phyloP scores from a whole-genome alignment of 2,888 invertebrate genomes.

The Amitus sp. region DNA sequence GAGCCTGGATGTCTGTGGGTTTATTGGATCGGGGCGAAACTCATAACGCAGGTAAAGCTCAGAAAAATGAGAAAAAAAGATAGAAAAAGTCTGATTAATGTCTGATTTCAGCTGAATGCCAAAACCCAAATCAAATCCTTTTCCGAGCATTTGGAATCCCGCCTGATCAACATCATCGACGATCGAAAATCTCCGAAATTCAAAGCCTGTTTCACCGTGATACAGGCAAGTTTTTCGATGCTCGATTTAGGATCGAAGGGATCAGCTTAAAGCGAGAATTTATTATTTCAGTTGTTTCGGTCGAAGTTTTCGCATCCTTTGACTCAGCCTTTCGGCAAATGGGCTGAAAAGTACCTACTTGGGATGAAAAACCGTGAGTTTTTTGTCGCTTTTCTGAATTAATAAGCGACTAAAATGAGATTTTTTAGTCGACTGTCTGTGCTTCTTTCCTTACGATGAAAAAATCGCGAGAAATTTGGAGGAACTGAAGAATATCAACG shows the following conservation, averaged over 20 bases:
- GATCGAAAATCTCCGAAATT: conserved; percentile 11
- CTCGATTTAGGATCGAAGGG: background rate
- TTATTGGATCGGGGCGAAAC: conserved; percentile 23
- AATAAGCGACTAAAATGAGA: too few relatives aligned
- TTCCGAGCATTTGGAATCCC: conserved; percentile 13
- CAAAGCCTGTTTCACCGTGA: conserved; percentile 9
- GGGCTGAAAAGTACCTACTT: conserved; percentile 49
- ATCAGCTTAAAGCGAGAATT: background rate
- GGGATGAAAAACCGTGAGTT: conserved; percentile 42
- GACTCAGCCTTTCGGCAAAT: conserved; percentile 50
- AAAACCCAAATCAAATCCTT: conserved; percentile 12
- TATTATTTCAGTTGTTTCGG: conserved; percentile 43
- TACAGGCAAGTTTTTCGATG: conserved; percentile 8
- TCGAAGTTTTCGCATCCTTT: conserved; percentile 37
- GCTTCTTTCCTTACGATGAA: conserved; percentile 53
- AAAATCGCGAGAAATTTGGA: conserved; percentile 44
- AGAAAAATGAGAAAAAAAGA: too few relatives aligned
- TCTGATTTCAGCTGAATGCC: conserved; percentile 6
- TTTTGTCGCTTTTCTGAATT: conserved; percentile 30
- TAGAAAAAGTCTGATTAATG: background rate
- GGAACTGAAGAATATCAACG: conserved; percentile 45
- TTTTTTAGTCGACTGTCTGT: too few relatives aligned
- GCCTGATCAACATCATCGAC: conserved; percentile 9
- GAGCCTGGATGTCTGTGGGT: conserved; percentile 16
- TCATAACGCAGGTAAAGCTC: conserved; percentile 26